Base-by-base conservation (phyloP, 2,113 vertebrate genomes). In the Rafetus swinhoei region DNA sequence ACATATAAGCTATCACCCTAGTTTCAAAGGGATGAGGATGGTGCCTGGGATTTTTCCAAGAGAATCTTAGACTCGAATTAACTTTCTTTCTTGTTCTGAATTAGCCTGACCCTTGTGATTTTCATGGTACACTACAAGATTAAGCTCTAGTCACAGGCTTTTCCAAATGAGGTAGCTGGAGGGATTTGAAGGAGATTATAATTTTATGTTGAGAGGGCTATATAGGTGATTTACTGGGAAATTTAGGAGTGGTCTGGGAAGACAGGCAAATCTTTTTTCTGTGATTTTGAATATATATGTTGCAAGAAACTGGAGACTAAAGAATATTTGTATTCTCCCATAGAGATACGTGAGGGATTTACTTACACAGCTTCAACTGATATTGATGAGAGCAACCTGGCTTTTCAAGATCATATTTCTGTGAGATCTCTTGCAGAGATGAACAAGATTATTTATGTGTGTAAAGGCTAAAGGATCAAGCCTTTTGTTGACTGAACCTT, bases 141-240 rank as follows among this genome's bases (percentile, higher is more conserved):
- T 95, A 79, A 77, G 35, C 95, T 95, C 21, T 87, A 62, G 81
- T 95, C 86, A 84, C n/a, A 83, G 89, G 90, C 91, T 93, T 45
- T 90, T 93, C 25, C 92, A 79, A 92, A 92, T 53, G 32, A 29
- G 0, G 0, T 29, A 60, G 79, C 53, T 86, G 84, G 92, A 76
- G 56, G 90, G 94, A 92, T 94, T 94, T 88, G 84, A 82, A 82
- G 83, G 89, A 81, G 89, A 65, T 94, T 90, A 89, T 89, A 39
- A 22, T 22, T 76, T 24, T 94, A 85, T 94, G 92, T 62, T 96
- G 60, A 81, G 79, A 88, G 94, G 84, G 86, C 79, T 93, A 94
- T 6, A 0, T 14, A 60, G 89, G 89, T 56, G 94, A 89, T 60
- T 92, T 95, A 92, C 84, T 95, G 76, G 50, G 55, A n/a, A 77